Conservation (phyloP, 2,888 invertebrate species). For the Drosophila setosimentum region DNA sequence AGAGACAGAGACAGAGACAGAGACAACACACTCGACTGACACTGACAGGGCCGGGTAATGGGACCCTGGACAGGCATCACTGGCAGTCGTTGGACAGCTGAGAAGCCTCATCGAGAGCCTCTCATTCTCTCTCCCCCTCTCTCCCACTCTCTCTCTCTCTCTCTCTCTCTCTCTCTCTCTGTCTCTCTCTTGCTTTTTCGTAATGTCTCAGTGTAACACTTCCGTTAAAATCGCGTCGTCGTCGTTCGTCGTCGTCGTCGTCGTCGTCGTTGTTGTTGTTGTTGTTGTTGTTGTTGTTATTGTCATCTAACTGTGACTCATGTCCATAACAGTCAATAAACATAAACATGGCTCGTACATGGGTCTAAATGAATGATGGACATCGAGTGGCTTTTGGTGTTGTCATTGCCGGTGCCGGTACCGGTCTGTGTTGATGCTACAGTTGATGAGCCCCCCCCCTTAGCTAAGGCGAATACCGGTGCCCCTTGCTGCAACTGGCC, state of each 20-base stretch:
- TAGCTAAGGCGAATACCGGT: constrained; percentile 3
- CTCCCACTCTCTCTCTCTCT: not conserved
- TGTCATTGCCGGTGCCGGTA: constrained; percentile 13
- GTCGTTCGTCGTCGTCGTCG: constrained; percentile 47
- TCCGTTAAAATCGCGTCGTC: constrained; percentile 73
- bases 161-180: not conserved
- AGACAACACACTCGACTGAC: constrained; percentile 50
- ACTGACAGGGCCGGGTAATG: constrained; percentile 67
- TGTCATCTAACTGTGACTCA: constrained; percentile 76
- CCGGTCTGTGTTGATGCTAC: constrained; percentile 16
- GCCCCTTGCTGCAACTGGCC: constrained; percentile 2
- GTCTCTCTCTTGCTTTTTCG: not conserved
- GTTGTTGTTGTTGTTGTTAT: too few relatives aligned
- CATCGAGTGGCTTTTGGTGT: constrained; percentile 72
- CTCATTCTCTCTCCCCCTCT: constrained; percentile 1
- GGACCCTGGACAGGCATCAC: constrained; percentile 51
- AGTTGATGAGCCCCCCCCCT: constrained; percentile 3
- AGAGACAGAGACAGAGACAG: constrained; percentile 1
- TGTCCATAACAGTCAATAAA: constrained; percentile 82
- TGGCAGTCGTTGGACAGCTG: constrained; percentile 39
- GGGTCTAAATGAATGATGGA: constrained; percentile 77
- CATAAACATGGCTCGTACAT: constrained; percentile 77
- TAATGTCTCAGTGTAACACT: constrained; percentile 76
- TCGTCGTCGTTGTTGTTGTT: not conserved
- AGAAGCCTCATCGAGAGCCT: constrained; percentile 46